Base-by-base conservation (phyloP, 1,140 invertebrate genomes). In the Hylyphantes graminicola region DNA sequence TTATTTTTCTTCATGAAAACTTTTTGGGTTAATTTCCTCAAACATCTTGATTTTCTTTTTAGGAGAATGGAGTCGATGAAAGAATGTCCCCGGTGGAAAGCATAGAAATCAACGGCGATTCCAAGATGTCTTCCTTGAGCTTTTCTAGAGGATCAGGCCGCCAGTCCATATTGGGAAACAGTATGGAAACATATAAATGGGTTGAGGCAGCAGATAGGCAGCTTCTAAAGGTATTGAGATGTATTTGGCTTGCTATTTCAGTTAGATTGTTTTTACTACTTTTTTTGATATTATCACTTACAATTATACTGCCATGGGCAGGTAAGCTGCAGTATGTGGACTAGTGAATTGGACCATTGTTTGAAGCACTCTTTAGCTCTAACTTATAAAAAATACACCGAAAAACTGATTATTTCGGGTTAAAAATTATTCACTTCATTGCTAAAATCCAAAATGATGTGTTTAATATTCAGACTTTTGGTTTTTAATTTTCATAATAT, bases 101-200 rank as follows among this genome's bases (percentile, higher is more conserved):
- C 50, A 57, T 75, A 13, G 80, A 75, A 12, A 67, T 83, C 4
- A 83, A 83, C 67, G 80, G 80, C 0, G 80, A 83, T 55, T 75
- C 70, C 6, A 83, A 83, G 51, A 55, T 75, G 21, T 75, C 80
- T 11, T 83, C 80, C 19, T 7, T 81, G 8, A 87, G 89, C 73
- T 92, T 92, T 87, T 88, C 89, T 48, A 87, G 92, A 70, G 90
- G 91, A 87, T 93, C 91, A 83, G 95, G 95, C 88, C 91, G 97
- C 51, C 91, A 97, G n/a, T 98, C 96, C 0, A 96, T 97, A 93
- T 91, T 95, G 21, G 93, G 93, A 21, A 93, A 93, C 80, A 92
- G 92, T 90, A 87, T 88, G 3, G 89, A 89, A 70, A 92, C 92
- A 85, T 70, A 72, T 53, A 9, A 65, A 17, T 97, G 95, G 95